Base-by-base conservation (phyloP, 2,113 vertebrate genomes). In the Triplophysa dalaica region DNA sequence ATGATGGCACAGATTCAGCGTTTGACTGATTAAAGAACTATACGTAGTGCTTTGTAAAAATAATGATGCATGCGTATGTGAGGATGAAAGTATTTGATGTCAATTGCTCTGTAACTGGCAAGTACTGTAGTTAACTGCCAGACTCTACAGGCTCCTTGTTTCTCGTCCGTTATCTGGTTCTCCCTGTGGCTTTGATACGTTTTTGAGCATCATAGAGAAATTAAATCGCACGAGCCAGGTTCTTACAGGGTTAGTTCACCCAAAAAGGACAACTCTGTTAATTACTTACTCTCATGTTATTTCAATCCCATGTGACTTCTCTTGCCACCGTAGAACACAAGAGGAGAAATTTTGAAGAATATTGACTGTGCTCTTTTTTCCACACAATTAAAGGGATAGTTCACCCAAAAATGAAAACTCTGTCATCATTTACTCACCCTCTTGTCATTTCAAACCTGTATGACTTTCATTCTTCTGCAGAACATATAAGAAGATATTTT, bases 191-290 rank as follows among this genome's bases (percentile, higher is more conserved):
- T 66, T 77, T 67, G 58, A 69, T 77, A 45, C 43, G 11, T 45
- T 45, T 45, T 65, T 76, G 62, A 45, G 41, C 58, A 63, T 75
- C 72, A 75, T 24, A 70, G 68, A 73, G 65, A 72, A 69, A 76
- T 79, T 77, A 77, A 84, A 80, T 60, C 80, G 52, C 77, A 70
- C 80, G 69, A 77, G 63, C 74, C 50, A 78, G 63, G 45, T 70
- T 66, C 80, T 82, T 77, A 77, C 62, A 58, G 19, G 19, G 54
- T n/a, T 58, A 58, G 54, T 58, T 58, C 54, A n/a, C 54, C 8
- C 54, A 58, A 16, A 58, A 58, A 58, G 7, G 8, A 58, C 7
- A 58, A 10, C 7, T n/a, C 54, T 58, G 54, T 58, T 21, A 58
- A 58, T n/a, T n/a, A 58, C 19, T 58, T 7, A 54, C 17, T 52